A percentile compares a stretch with the other conserved stretches of the same genome.
Evolutionary conservation across 2,888 invertebrate species (phyloP).

Genomic region (Caenorhabditis sp.): DNA sequence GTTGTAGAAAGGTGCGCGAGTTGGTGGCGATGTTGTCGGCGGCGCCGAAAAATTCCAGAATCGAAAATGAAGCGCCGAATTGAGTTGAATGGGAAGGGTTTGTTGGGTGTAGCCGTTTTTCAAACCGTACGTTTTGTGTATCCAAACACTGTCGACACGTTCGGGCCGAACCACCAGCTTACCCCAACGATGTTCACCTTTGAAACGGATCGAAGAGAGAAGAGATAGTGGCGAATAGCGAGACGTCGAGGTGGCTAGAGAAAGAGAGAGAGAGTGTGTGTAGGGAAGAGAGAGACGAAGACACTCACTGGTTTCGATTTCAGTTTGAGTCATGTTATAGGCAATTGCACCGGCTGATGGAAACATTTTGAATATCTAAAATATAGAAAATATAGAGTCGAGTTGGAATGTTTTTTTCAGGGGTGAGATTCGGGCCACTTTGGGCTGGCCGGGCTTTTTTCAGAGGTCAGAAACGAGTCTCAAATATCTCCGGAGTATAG

Average conservation of each 20-base stretch:
- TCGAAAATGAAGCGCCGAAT: conserved; percentile 46
- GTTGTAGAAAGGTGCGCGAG: conserved; percentile 21
- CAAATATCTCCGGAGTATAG: too few relatives aligned
- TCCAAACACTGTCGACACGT: conserved; percentile 62
- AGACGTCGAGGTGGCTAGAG: conserved; percentile 19
- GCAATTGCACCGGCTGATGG: conserved; percentile 48
- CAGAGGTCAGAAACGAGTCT: too few relatives aligned
- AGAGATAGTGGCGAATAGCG: conserved; percentile 22
- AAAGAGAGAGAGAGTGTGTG: neutral
- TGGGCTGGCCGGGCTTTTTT: too few relatives aligned
- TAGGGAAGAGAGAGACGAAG: neutral
- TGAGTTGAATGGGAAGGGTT: conserved; percentile 40
- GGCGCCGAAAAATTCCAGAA: conserved; percentile 36
- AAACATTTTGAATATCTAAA: conserved; percentile 44
- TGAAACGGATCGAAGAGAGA: conserved; percentile 25
- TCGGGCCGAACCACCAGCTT: conserved; percentile 51
- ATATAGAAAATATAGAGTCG: too few relatives aligned
- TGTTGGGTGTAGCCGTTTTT: conserved; percentile 34
- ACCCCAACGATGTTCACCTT: conserved; percentile 48
- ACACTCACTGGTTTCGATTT: conserved; percentile 27
- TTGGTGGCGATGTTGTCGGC: neutral
- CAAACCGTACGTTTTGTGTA: conserved; percentile 56
- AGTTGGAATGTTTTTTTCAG: too few relatives aligned
- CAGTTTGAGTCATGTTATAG: conserved; percentile 51
- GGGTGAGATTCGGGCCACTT: too few relatives aligned